Base-by-base conservation (phyloP, 2,888 invertebrate species). In the Metopia argyrocephala region DNA sequence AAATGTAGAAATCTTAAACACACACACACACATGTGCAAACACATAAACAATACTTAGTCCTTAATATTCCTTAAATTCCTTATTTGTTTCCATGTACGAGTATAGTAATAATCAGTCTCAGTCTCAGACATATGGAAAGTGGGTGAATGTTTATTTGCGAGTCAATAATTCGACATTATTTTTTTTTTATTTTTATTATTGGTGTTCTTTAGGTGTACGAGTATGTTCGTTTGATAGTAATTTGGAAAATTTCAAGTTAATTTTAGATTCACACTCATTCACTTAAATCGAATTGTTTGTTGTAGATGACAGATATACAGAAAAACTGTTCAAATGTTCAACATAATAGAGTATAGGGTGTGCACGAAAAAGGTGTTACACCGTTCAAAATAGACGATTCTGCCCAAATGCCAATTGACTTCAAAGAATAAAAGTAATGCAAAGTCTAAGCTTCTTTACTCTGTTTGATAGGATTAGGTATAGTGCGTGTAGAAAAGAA, bases 211-310 rank as follows among this genome's bases (percentile, higher is more conserved):
- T 38, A 38, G 31, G 79, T 68, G 57, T 74, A 79, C 76, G 83
- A 84, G 84, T 76, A 82, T 84, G 84, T 82, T 83, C 85, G 86
- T 84, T 87, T 86, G 86, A n/a, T n/a, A n/a, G n/a, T n/a, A 88
- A 87, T 88, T 88, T 87, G 85, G 85, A 85, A 87, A 87, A 88
- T 89, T 88, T 86, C 85, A 88, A 89, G 85, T 89, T 87, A 87
- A 88, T 89, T 87, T 85, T 82, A 85, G 85, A 74, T 73, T 83
- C 84, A 84, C 65, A 54, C n/a, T 52, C n/a, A 38, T 38, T 38
- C 12, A 15, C 38, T 68, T 69, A 71, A 78, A 82, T 82, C 64
- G 73, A 78, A 70, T 70, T 75, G n/a, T n/a, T n/a, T n/a, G 54
- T 70, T 61, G 45, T 28, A 48, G 20, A 61, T 57, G 76, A 50